Evolutionary conservation across 2,888 invertebrate genomes (phyloP).

Genomic region (Himalopsyche japonica): DNA sequence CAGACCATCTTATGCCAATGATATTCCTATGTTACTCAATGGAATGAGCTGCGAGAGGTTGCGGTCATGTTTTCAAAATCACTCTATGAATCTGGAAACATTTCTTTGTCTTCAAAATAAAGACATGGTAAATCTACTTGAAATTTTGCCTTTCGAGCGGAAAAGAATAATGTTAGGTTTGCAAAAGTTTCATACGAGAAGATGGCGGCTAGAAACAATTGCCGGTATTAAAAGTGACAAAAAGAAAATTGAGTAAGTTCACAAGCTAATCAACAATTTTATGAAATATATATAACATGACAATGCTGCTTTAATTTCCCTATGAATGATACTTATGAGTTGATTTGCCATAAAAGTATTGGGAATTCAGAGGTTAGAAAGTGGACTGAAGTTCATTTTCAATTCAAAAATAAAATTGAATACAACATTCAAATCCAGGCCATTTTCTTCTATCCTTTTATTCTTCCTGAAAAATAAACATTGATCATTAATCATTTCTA

Average conservation of each 20-base stretch:
- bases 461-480: not conserved
- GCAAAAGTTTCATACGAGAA: constrained; percentile 61
- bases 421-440: no score
- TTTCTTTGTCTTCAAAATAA: constrained; percentile 63
- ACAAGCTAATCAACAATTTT: no score
- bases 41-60: constrained; percentile 64
- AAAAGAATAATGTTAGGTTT: constrained; percentile 60
- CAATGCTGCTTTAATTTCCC: no score
- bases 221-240: constrained; percentile 53
- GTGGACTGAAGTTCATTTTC: no score
- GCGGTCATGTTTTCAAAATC: constrained; percentile 52
- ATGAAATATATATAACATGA: no score
- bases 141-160: constrained; percentile 64
- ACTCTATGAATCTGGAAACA: constrained; percentile 57
- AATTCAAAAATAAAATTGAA: no score
- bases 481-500: not conserved
- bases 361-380: no score
- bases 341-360: no score
- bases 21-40: constrained; percentile 61
- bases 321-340: no score
- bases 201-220: constrained; percentile 58
- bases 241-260: constrained; percentile 53
- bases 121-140: constrained; percentile 61
- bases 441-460: not conserved
- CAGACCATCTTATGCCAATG: constrained; percentile 57